These are phyloP conservation scores for Lepidocyrtoides sp. DNA, from an alignment of 2,888 invertebrate species.

Conservation along the genomic window DNA sequence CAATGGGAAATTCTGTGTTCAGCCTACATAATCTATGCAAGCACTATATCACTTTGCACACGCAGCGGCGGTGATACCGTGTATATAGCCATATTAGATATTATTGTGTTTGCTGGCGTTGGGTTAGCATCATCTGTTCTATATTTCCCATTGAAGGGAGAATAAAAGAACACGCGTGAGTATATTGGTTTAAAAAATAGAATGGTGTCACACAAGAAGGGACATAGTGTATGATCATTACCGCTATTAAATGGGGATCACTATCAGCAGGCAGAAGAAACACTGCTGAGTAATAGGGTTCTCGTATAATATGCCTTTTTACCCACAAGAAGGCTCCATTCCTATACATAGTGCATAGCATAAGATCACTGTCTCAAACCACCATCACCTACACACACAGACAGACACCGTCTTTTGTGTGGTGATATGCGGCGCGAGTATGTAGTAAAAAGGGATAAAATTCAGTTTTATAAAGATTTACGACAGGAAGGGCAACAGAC, in stretches of 20 bases:
- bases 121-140: neutral
- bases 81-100: no score
- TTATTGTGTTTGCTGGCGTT: neutral
- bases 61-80: no score
- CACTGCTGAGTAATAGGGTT: conserved; percentile 32
- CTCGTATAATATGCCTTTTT: neutral
- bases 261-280: conserved; percentile 15
- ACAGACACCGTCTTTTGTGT: no score
- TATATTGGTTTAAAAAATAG: neutral
- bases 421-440: no score
- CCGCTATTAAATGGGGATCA: conserved; percentile 50
- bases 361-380: conserved; percentile 9
- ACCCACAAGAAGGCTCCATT: neutral
- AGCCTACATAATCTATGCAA: conserved; percentile 40
- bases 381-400: neutral
- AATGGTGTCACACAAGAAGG: conserved; percentile 47
- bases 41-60: conserved; percentile 18
- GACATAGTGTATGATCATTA: conserved; percentile 19
- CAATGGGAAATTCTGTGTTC: neutral
- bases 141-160: neutral
- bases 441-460: conserved; percentile 57
- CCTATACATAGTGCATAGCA: neutral
- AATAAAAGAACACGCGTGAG: neutral
- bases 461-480: conserved; percentile 71
- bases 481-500: conserved; percentile 55